These are phyloP conservation scores for Forbesichthys agassizii DNA, from an alignment of 2,113 vertebrate genomes.

Conservation along the genomic window DNA sequence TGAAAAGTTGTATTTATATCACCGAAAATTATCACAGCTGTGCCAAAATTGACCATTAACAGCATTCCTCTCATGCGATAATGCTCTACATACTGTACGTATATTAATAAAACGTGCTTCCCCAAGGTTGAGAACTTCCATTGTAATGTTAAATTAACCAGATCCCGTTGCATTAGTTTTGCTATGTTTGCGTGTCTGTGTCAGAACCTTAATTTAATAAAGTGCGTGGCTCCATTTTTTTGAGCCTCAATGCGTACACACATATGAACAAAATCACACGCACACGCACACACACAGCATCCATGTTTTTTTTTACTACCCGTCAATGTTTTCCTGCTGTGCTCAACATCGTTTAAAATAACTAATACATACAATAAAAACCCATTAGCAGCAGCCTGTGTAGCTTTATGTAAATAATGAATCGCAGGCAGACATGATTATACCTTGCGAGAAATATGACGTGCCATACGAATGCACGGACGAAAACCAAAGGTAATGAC, in stretches of 20 bases:
- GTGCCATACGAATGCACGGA: conserved; percentile 43
- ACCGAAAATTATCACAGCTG: no score
- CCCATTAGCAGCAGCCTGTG: conserved; percentile 50
- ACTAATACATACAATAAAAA: conserved; percentile 66
- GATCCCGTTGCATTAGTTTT: no score
- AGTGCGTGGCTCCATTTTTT: no score
- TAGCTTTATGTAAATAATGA: conserved; percentile 68
- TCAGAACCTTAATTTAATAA: no score
- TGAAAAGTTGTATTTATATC: no score
- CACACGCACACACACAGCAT: conserved; percentile 11
- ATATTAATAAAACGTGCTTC: no score
- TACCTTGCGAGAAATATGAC: conserved; percentile 61
- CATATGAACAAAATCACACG: background rate
- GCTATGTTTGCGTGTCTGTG: no score
- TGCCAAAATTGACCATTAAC: no score
- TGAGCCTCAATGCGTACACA: background rate
- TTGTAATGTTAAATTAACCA: no score
- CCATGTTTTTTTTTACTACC: conserved; percentile 10
- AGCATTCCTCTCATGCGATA: no score
- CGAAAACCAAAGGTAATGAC: conserved; percentile 56
- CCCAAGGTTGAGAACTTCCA: no score
- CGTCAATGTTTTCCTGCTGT: conserved; percentile 55
- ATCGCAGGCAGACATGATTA: conserved; percentile 65
- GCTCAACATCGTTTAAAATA: conserved; percentile 62
- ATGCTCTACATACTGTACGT: no score